Conservation (phyloP, 2,113 vertebrate species). For the Piaya cayana region DNA sequence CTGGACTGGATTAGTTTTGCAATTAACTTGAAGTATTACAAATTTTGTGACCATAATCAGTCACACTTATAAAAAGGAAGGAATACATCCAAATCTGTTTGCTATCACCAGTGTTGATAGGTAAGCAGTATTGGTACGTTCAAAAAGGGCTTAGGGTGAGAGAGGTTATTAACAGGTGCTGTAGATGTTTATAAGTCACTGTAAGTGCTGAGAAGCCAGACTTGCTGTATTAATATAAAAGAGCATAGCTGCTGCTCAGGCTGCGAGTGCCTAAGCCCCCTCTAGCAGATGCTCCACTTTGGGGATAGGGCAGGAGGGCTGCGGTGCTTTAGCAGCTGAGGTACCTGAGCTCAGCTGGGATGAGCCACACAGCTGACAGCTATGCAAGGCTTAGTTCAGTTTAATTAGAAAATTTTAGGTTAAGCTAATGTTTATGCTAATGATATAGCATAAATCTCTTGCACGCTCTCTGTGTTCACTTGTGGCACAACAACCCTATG, state of each 20-base stretch:
- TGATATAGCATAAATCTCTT: neutral
- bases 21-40: neutral
- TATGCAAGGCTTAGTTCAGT: neutral
- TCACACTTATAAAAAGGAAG: neutral
- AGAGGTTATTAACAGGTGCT: neutral
- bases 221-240: neutral
- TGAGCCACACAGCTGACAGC: neutral
- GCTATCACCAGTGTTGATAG: neutral
- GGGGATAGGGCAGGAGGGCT: no score
- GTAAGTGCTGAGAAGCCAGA: neutral
- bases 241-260: neutral
- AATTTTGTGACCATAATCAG: neutral
- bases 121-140: neutral
- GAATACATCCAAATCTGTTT: neutral
- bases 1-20: neutral
- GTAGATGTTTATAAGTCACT: neutral
- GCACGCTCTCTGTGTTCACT: accelerated
- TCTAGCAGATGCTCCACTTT: neutral
- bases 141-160: neutral
- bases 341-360: neutral
- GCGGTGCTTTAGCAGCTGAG: neutral
- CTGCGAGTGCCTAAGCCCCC: neutral
- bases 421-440: neutral
- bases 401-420: neutral
- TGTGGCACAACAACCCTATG: no score